Base-by-base conservation (phyloP, 2,113 vertebrate genomes). In the Dendropsophus ebraccatus region DNA sequence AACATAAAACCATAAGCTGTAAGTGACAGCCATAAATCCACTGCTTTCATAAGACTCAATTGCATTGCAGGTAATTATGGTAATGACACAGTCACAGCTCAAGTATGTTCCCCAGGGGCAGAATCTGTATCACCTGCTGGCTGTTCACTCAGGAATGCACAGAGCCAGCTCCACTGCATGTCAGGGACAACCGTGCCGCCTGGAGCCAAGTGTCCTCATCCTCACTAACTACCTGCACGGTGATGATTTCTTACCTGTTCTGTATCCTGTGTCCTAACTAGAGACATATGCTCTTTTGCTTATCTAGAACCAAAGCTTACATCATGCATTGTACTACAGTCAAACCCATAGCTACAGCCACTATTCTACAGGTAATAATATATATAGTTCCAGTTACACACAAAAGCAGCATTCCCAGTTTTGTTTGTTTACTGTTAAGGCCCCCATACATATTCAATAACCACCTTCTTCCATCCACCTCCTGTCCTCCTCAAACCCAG, bases 21-120 rank as follows among this genome's bases (percentile, higher is more conserved):
- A 65, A 28, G 60, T 12, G 25, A 14, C n/a, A 10, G 60, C 60
- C n/a, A 28, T 30, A 65, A 73, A 45, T 9, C 35, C 6, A 2
- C 13, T 7, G 28, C 9, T 50, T 75, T 49, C 14, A 28, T 75
- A 75, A 75, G 21, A 50, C 10, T 16, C 45, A 50, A 47, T 47
- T 25, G 23, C 73, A 75, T 75, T 75, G 47, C 13, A 19, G 19
- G 75, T 21, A 77, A 54, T 47, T 49, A 75, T 14, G n/a, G 37
- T 72, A 28, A 72, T 70, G 81, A 82, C 80, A 82, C 62, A 54
- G 79, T 41, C 62, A 25, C 37, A 1, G 45, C 49, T 21, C 81
- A 35, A 28, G 45, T 72, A 32, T 72, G 81, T 54, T 82, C 45
- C 65, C 65, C 28, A 9, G 47, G 65, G 65, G 75, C 25, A 45